Evolutionary conservation across 2,113 vertebrate species (phyloP), one percentile per base, ranked within the genome.

Genomic region (Python bivittatus): DNA sequence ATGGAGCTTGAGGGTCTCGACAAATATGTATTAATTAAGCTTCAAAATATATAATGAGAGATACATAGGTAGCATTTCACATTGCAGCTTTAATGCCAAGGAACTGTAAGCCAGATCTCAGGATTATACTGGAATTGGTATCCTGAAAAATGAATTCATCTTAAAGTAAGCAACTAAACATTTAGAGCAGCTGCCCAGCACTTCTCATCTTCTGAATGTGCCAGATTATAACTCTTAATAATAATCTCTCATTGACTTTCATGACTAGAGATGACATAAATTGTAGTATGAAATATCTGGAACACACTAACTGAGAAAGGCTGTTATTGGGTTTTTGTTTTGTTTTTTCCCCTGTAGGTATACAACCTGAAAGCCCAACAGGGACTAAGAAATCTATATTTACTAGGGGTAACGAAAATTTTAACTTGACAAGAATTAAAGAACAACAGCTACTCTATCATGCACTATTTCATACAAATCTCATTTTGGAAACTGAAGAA

Each of bases 11-110:
- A 91, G 90, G 90, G 92, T 95, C 89, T 72, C 6, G 57, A 1
- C 85, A 94, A 94, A 52, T 90, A 92, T 88, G 84, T 79, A 85
- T 54, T 91, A 94, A 79, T 86, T 88, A 94, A 93, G 5, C 60
- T n/a, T 85, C 91, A 83, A 54, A 84, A 93, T 85, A 27, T 88
- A 64, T 53, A 79, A 27, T 8, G 8, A 68, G 86, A 91, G 84
- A 48, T 93, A 91, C n/a, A 33, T 85, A 52, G 4, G 44, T 29
- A 93, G 84, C 91, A 48, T 44, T 90, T 85, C 42, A 58, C 90
- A 0, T 0, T 27, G 79, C 0, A 20, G 72, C 90, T 23, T 52
- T 54, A 89, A 84, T 54, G 29, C 22, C 17, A 89, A 95, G 86
- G 86, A 95, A 53, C 0, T 79, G 29, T 9, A 61, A 9, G 23